phyloP scores from a whole-genome alignment of 1,140 invertebrate species.

The Meteorus sp. region DNA sequence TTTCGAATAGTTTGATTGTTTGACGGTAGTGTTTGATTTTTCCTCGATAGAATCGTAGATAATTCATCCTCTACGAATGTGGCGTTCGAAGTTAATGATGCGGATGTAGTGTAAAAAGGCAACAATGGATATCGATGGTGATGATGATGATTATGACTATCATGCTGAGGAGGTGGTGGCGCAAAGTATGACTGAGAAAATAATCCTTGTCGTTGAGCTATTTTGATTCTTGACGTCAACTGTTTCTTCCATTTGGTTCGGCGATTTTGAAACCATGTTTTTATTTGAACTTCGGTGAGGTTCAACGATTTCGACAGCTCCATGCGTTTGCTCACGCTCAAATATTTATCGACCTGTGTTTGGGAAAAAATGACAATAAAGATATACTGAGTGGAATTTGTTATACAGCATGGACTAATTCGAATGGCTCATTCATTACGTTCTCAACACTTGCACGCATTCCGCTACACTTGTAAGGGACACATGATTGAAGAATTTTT shows the following conservation, averaged over 20 bases:
- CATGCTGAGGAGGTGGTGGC: too few species aligned
- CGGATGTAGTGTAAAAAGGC: conserved; percentile 55
- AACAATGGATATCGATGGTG: conserved; percentile 67
- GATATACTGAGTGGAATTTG: not conserved
- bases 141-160: too few species aligned
- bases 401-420: too few species aligned
- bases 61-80: conserved; percentile 3
- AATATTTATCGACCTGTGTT: conserved; percentile 83
- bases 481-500: too few species aligned
- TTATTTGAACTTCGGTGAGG: conserved; percentile 94
- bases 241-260: conserved; percentile 97
- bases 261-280: conserved; percentile 96
- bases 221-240: conserved; percentile 82
- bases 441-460: too few species aligned
- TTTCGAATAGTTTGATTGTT: not conserved
- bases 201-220: conserved; percentile 81
- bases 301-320: conserved; percentile 86
- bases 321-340: conserved; percentile 93
- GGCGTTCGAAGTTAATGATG: conserved; percentile 27
- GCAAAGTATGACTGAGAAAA: conserved; percentile 72
- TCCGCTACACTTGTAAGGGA: too few species aligned
- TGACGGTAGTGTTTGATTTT: not conserved
- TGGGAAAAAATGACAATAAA: conserved; percentile 8
- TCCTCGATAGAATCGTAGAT: not conserved
- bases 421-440: too few species aligned